Conservation (phyloP, 1,140 invertebrate species). For the Bathynomus jamesi region DNA sequence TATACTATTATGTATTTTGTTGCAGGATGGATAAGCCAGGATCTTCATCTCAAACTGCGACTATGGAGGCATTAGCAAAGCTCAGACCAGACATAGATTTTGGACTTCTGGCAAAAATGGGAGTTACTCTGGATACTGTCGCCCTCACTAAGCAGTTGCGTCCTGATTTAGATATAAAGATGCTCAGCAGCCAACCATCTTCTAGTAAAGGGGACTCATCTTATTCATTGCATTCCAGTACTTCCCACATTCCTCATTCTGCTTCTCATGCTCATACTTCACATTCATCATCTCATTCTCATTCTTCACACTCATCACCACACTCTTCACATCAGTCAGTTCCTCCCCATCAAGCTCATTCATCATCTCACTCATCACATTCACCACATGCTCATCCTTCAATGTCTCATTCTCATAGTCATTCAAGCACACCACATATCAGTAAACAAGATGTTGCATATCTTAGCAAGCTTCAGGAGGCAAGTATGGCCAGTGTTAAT, state of each 20-base stretch:
- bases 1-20: not conserved
- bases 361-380: not conserved
- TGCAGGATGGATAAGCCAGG: conserved; percentile 1
- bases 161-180: conserved; percentile 31
- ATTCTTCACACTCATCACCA: conserved; percentile 14
- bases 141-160: conserved; percentile 27
- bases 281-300: conserved; percentile 7
- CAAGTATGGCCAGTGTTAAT: conserved; percentile 33
- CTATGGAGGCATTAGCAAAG: conserved; percentile 35
- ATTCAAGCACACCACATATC: conserved; percentile 11
- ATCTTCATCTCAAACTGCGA: conserved; percentile 25
- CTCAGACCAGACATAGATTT: conserved; percentile 34
- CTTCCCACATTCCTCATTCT: not conserved
- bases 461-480: conserved; percentile 32
- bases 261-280: not conserved
- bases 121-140: conserved; percentile 34
- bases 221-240: conserved; percentile 7
- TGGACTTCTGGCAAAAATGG: conserved; percentile 33
- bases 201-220: conserved; percentile 27
- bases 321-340: conserved; percentile 23
- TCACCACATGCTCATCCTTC: conserved; percentile 21
- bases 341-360: conserved; percentile 15
- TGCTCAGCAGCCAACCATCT: conserved; percentile 24
- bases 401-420: conserved; percentile 8
- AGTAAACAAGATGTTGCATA: conserved; percentile 34